Evolutionary conservation across 2,888 invertebrate genomes (phyloP).

Genomic region (Strigamia transsilvanica): DNA sequence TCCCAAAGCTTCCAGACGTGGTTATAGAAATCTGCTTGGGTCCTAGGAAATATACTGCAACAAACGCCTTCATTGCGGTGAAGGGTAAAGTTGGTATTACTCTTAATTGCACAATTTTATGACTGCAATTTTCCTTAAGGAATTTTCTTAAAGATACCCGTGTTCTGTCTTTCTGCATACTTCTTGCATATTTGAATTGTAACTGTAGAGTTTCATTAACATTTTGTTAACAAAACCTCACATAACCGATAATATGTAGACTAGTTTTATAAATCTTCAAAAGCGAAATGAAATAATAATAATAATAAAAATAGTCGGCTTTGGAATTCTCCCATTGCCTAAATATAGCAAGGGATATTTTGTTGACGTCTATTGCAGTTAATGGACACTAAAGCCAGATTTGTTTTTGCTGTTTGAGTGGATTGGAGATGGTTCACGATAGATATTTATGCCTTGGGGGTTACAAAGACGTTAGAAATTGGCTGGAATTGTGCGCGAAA

Average conservation of each 20-base stretch:
- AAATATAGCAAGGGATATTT: too few relatives aligned
- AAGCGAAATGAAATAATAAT: background rate
- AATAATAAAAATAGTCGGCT: background rate
- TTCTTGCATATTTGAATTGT: slow-evolving; percentile 23
- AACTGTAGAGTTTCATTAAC: background rate
- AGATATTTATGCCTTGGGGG: slow-evolving; percentile 23
- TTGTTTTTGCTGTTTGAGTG: background rate
- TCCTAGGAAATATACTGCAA: background rate
- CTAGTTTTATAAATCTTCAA: background rate
- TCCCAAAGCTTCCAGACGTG: background rate
- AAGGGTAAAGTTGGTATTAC: slow-evolving; percentile 18
- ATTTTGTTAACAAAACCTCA: background rate
- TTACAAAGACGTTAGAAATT: background rate
- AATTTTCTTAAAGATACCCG: slow-evolving; percentile 15
- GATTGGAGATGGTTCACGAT: background rate
- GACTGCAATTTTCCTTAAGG: slow-evolving; percentile 12
- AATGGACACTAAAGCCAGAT: background rate
- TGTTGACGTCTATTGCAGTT: background rate
- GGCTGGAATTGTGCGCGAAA: slow-evolving; percentile 34
- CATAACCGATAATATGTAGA: background rate
- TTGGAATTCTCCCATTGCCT: too few relatives aligned
- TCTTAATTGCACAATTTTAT: slow-evolving; percentile 24
- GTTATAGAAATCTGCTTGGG: slow-evolving; percentile 28
- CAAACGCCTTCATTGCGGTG: background rate
- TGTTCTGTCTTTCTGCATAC: background rate